Evolutionary conservation across 2,797 vertebrate species (phyloP).

Genomic region (Chloroceryle inda): DNA sequence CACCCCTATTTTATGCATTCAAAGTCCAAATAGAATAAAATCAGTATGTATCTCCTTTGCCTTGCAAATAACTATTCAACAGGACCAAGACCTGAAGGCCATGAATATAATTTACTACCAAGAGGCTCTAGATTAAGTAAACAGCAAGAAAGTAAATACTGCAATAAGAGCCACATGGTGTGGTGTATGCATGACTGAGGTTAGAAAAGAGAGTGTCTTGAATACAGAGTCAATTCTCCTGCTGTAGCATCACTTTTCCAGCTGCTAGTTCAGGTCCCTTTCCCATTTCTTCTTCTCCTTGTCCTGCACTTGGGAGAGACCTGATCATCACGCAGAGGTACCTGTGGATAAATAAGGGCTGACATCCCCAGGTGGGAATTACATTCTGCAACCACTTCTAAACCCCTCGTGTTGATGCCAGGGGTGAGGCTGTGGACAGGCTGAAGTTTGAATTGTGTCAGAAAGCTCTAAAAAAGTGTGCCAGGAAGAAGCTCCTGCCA

Average conservation of each 20-base stretch:
- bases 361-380: background rate
- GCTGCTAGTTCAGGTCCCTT: background rate
- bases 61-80: conserved; percentile 43
- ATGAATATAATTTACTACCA: conserved; percentile 40
- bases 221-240: background rate
- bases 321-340: background rate
- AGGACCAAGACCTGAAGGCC: background rate
- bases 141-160: conserved; percentile 21
- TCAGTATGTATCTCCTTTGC: background rate
- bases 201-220: background rate
- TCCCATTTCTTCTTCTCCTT: background rate
- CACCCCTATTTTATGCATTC: background rate
- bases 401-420: fast-evolving
- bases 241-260: background rate
- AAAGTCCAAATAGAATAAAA: background rate
- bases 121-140: background rate
- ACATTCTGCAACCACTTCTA: background rate
- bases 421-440: background rate
- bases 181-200: background rate
- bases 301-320: background rate
- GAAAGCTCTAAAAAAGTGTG: background rate
- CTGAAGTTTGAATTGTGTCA: background rate
- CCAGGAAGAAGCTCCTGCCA: background rate
- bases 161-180: background rate
- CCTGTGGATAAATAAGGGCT: background rate